phyloP scores from a whole-genome alignment of 2,113 vertebrate genomes.

The Peromyscus polionotus region DNA sequence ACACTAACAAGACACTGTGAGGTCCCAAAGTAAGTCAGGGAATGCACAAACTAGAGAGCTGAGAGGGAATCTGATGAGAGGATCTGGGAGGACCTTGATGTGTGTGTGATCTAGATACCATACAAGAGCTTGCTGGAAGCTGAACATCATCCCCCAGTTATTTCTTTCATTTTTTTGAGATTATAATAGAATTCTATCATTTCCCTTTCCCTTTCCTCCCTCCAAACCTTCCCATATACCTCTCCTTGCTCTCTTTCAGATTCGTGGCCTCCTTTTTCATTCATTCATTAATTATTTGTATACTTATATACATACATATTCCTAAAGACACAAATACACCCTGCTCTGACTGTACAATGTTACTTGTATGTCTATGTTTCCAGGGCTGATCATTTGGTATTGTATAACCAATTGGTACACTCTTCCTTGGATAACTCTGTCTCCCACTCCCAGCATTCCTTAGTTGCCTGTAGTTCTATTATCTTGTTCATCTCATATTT shows the following conservation, averaged over 20 bases:
- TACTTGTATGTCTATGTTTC: too few species aligned
- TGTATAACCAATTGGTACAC: not conserved
- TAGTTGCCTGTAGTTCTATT: not conserved
- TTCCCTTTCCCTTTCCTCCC: not conserved
- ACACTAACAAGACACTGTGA: not conserved
- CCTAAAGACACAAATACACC: not conserved
- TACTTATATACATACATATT: not conserved
- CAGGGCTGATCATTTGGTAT: not conserved
- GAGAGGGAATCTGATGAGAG: not conserved
- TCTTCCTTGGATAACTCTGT: not conserved
- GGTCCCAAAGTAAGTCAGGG: not conserved
- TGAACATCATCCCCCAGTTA: not conserved
- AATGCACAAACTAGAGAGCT: not conserved
- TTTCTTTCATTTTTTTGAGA: not conserved
- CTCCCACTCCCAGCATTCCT: not conserved
- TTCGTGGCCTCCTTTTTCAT: not conserved
- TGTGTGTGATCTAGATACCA: not conserved
- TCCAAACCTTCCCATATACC: not conserved
- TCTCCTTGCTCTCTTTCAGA: not conserved
- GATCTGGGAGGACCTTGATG: not conserved
- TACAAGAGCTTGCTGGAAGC: not conserved
- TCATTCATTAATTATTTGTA: not conserved
- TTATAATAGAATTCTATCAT: not conserved
- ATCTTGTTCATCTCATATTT: not conserved
- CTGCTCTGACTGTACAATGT: not conserved